A percentile compares a stretch with the other conserved stretches of the same genome.
These are phyloP conservation scores for Echeneis naucrates DNA, from an alignment of 2,797 vertebrate genomes.

Conservation along the genomic window DNA sequence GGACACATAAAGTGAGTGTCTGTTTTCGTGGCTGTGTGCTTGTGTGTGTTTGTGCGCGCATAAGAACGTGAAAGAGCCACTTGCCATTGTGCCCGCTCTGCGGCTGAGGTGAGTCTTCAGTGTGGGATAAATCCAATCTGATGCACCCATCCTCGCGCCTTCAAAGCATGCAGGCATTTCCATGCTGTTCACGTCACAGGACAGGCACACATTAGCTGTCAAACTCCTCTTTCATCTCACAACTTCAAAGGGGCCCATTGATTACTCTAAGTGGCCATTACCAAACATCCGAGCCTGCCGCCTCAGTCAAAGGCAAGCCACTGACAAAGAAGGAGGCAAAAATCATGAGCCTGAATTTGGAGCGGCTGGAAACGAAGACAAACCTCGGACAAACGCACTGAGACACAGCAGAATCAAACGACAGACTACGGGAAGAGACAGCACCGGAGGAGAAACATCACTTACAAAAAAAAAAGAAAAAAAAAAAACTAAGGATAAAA, in stretches of 20 bases:
- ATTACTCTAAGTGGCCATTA: slow-evolving; percentile 90
- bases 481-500: slow-evolving; percentile 47
- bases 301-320: slow-evolving; percentile 74
- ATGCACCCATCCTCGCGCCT: slow-evolving; percentile 76
- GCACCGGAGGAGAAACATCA: slow-evolving; percentile 54
- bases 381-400: slow-evolving; percentile 45
- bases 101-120: slow-evolving; percentile 76
- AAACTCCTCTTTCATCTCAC: slow-evolving; percentile 86
- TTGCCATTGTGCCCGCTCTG: slow-evolving; percentile 71
- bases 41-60: neutral
- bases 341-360: slow-evolving; percentile 70
- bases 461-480: slow-evolving; percentile 40
- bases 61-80: slow-evolving; percentile 67
- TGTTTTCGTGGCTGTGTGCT: slow-evolving; percentile 8
- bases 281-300: slow-evolving; percentile 81
- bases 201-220: slow-evolving; percentile 86
- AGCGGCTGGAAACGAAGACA: slow-evolving; percentile 58
- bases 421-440: slow-evolving; percentile 45
- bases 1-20: slow-evolving; percentile 24
- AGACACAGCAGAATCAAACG: slow-evolving; percentile 36
- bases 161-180: slow-evolving; percentile 82
- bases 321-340: slow-evolving; percentile 77
- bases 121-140: slow-evolving; percentile 82
- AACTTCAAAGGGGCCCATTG: slow-evolving; percentile 87
- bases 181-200: slow-evolving; percentile 85